Conservation (phyloP, 2,888 invertebrate genomes). For the Tridacna gigas region DNA sequence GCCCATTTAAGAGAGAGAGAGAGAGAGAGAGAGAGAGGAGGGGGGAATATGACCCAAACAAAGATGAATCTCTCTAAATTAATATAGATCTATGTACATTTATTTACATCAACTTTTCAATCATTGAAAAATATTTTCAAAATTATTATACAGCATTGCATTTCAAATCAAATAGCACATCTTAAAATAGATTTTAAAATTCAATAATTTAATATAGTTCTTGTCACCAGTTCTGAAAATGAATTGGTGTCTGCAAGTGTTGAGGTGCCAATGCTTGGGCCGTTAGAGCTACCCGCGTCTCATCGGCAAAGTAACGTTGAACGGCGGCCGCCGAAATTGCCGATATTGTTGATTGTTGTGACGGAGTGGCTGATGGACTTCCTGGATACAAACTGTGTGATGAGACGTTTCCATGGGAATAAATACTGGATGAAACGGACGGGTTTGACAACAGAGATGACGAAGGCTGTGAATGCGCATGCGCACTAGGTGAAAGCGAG, state of each 20-base stretch:
- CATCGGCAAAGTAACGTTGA: slow-evolving; percentile 43
- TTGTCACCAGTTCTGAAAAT: slow-evolving; percentile 40
- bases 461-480: slow-evolving; percentile 7
- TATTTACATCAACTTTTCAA: too few species aligned
- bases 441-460: background rate
- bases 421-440: background rate
- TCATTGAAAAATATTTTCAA: background rate
- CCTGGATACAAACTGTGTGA: background rate
- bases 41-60: too few species aligned
- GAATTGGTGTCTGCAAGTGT: slow-evolving; percentile 41
- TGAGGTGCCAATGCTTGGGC: slow-evolving; percentile 47
- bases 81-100: too few species aligned
- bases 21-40: too few species aligned
- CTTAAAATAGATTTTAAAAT: background rate
- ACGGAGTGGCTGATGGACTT: background rate
- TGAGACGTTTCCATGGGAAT: background rate
- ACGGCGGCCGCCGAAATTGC: slow-evolving; percentile 27
- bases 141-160: background rate
- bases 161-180: background rate
- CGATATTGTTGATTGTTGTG: slow-evolving; percentile 9
- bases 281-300: slow-evolving; percentile 27
- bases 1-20: too few species aligned
- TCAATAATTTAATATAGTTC: background rate
- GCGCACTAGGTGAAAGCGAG: slow-evolving; percentile 5
- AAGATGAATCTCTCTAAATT: too few species aligned